Base-by-base conservation (phyloP, 2,888 invertebrate genomes). In the Idaea straminata region DNA sequence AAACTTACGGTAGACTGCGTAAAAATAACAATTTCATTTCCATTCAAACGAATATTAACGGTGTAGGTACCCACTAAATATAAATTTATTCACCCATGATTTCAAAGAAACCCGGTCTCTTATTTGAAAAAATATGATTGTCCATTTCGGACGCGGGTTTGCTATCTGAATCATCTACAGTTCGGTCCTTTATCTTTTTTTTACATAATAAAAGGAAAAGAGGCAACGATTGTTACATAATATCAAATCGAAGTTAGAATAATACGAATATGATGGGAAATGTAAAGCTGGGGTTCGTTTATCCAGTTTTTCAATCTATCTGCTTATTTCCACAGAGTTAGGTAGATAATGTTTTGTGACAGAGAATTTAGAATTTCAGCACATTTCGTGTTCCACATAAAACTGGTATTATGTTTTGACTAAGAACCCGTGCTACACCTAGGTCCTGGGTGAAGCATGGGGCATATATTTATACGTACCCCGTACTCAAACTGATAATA, bases 301-400 rank as follows among this genome's bases (percentile, higher is more conserved):
- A 47, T 47, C 47, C 47, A 47, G 47, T 47, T 47, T 47, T 47
- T 47, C 47, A 47, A 63, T 35, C 61, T 57, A 34, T 61, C 25
- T 34, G 35, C 61, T 16, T 16, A 61, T 61, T 34, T 15, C 15
- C 25, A 34, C 25, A 61, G 35, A 25, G 25, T 25, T 35, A 36
- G 35, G 60, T 25, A 25, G 25, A 25, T 25, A 61, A 47, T 47
- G 10, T 47, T 47, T 10, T 47, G 47, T 10, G 10, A 47, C 10
- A 7, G 10, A 10, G 7, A 13, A 13, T 47, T 47, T 47, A 47
- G 47, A 47, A 47, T 4, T 47, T n/a, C n/a, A n/a, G n/a, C n/a
- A n/a, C n/a, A n/a, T n/a, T n/a, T 25, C 25, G 25, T 25, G 25
- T 25, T 25, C 25, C 25, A 25, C 25, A 25, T 25, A 25, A 25